phyloP scores from a whole-genome alignment of 2,113 vertebrate species.

The Odocoileus hemionus region DNA sequence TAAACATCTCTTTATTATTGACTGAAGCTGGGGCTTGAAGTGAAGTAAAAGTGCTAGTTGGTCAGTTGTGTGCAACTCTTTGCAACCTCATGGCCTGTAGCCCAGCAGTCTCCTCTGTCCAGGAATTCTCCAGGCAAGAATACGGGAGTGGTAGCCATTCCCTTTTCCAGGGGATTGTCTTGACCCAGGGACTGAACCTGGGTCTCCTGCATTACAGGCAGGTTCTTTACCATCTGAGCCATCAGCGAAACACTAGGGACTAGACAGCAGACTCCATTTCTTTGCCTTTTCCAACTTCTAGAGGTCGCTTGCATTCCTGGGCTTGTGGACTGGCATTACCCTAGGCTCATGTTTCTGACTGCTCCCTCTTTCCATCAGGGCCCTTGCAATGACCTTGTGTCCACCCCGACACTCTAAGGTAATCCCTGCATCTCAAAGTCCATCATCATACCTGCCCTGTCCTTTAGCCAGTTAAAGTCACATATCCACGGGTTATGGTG shows the following conservation, averaged over 20 bases:
- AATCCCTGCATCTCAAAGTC: not conserved
- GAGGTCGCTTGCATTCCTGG: fast-evolving
- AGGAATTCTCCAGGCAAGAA: not conserved
- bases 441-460: not conserved
- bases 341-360: fast-evolving
- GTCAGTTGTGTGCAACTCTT: not conserved
- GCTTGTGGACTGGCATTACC: fast-evolving
- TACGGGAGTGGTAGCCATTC: not conserved
- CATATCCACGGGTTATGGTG: fast-evolving
- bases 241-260: not conserved
- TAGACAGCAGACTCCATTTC: not conserved
- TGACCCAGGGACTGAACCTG: not conserved
- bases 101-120: not conserved
- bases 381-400: not conserved
- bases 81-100: not conserved
- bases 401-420: fast-evolving
- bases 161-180: not conserved
- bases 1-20: not conserved
- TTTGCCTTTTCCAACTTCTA: not conserved
- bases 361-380: too few species aligned
- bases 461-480: not conserved
- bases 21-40: not conserved
- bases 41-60: not conserved
- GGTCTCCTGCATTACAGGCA: not conserved
- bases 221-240: not conserved